Evolutionary conservation across 2,888 invertebrate species (phyloP), one percentile per base, ranked within the genome.

Genomic region (Margaritifera margaritifera): DNA sequence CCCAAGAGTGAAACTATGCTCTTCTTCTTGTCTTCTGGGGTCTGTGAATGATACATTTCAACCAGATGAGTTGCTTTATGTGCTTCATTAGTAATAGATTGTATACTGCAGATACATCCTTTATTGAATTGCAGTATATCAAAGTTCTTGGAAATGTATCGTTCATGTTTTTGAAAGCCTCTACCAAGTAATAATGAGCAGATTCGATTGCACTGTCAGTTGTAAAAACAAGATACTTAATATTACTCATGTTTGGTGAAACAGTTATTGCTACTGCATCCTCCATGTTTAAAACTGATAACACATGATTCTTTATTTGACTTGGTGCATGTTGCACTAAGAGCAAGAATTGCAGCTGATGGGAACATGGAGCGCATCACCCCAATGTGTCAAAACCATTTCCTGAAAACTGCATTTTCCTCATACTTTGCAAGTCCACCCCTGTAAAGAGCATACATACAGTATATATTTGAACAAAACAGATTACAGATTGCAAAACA

Each of bases 61-160:
- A 55, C 55, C 55, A 55, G n/a, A 55, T 55, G 55, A 55, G n/a
- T 22, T 22, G 22, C 2, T 54, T 2, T 4, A 54, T 2, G 20
- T 54, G 55, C 22, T 55, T 6, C 5, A 6, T n/a, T 6, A 55
- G 22, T 22, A 55, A 55, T 0, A n/a, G 22, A 11, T 6, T 55
- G 22, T n/a, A 55, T n/a, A 55, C 6, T 6, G n/a, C n/a, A 22
- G n/a, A 55, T 4, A 55, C 8, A 6, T 11, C 55, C 22, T 55
- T 55, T n/a, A 55, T 55, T n/a, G 8, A 55, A 55, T 55, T 55
- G 22, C 55, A 55, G 55, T 55, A 11, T 55, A 55, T 55, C 55
- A 55, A 6, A 55, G 22, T 4, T 22, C 18, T 55, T 55, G 55
- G 55, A 22, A 55, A 55, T n/a, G n/a, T 22, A n/a, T 55, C 8